Evolutionary conservation across 2,888 invertebrate genomes (phyloP), one percentile per base, ranked within the genome.

Genomic region (Acanthosoma haemorrhoidale): DNA sequence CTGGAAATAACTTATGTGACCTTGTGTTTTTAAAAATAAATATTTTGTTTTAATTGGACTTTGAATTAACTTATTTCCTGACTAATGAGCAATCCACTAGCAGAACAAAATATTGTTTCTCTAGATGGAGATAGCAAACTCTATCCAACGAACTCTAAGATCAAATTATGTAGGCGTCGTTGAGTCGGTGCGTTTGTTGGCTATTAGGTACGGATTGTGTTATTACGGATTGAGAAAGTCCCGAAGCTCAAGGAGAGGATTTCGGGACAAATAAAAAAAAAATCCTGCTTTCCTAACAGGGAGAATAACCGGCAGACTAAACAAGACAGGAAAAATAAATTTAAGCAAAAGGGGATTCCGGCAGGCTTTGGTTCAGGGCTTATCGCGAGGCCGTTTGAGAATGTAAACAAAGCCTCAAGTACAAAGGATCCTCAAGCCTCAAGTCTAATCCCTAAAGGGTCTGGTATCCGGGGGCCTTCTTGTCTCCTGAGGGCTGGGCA

Each of bases 251-350:
- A 43, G 21, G 25, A 43, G 25, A 43, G 25, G 43, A 43, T 21
- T 43, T 43, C n/a, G 43, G 43, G 21, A 21, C 13, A 51, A 25
- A 51, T n/a, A 25, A 51, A 51, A 51, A 51, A 8, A 51, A n/a
- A 51, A 51, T 25, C 51, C 29, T 51, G 51, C 29, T 51, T 51
- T 51, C 51, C 51, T 51, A 51, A 51, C 51, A 51, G 51, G 51
- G 25, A 25, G 29, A 51, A 51, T 51, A 51, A 51, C 51, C 51
- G 25, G 29, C 51, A 51, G 51, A 25, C 51, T 51, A 25, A 51
- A 51, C 51, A 51, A 25, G 51, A 51, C 29, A 25, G 51, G 51
- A 51, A 51, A 43, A 51, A 51, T 51, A 51, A 51, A 51, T 51
- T 51, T 51, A 25, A 51, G 51, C 29, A 51, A 51, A 51, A 51